These are phyloP conservation scores for Heliothis peltigera DNA, from an alignment of 2,888 invertebrate genomes.

Conservation along the genomic window DNA sequence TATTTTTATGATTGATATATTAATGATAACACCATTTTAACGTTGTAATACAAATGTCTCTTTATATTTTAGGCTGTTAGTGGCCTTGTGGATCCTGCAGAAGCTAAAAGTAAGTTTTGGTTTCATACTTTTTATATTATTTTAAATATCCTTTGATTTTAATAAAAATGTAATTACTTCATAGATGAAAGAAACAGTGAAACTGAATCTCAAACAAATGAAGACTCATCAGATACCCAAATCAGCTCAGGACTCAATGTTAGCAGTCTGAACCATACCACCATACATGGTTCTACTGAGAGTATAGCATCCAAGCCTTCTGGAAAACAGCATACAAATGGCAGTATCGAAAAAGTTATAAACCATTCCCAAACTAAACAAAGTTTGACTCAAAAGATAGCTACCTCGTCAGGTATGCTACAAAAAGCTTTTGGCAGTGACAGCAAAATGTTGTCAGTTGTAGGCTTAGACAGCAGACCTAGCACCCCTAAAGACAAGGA, in stretches of 20 bases:
- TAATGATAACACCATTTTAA: no score
- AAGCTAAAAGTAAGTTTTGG: constrained; percentile 93
- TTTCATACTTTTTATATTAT: constrained; percentile 4
- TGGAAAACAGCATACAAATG: constrained; percentile 88
- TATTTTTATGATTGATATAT: background rate
- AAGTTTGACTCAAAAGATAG: constrained; percentile 83
- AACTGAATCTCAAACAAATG: constrained; percentile 95
- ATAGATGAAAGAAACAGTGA: constrained; percentile 96
- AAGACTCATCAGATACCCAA: constrained; percentile 93
- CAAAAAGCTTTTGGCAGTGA: constrained; percentile 84
- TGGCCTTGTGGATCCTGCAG: constrained; percentile 93
- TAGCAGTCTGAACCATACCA: constrained; percentile 84
- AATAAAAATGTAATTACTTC: constrained; percentile 13
- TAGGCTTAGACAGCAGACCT: constrained; percentile 85
- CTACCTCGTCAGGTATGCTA: constrained; percentile 79
- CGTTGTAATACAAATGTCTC: background rate
- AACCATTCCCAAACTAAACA: constrained; percentile 80
- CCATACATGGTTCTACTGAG: constrained; percentile 87
- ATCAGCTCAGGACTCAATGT: constrained; percentile 86
- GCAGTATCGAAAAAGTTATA: constrained; percentile 81
- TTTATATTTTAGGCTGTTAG: constrained; percentile 92
- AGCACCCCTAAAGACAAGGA: constrained; percentile 88
- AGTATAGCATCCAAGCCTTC: constrained; percentile 87
- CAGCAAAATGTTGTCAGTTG: constrained; percentile 81
- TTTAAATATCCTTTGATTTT: background rate